A percentile compares a stretch with the other conserved stretches of the same genome.
Evolutionary conservation across 1,140 invertebrate genomes (phyloP).

Genomic region (Cepaea nemoralis): DNA sequence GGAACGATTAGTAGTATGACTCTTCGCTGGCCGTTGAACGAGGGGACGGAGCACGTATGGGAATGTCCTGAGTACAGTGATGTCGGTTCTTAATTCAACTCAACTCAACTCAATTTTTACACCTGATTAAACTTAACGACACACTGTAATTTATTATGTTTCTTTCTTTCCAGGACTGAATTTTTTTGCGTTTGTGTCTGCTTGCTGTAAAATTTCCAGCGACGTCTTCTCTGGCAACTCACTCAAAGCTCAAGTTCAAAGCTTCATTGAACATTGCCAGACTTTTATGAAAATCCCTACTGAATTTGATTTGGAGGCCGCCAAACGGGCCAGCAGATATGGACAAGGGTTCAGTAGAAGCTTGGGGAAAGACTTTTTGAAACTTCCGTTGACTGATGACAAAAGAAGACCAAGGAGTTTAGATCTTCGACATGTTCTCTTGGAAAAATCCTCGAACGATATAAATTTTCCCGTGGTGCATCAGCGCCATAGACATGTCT

Average conservation of each 20-base stretch:
- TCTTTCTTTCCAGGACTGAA: neutral
- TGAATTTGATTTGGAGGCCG: slow-evolving; percentile 16
- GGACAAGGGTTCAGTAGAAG: neutral
- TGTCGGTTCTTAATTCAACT: too few relatives aligned
- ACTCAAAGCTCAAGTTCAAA: neutral
- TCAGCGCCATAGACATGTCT: slow-evolving; percentile 16
- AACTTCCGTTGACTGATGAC: neutral
- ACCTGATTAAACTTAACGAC: too few relatives aligned
- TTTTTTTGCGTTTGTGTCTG: slow-evolving; percentile 30
- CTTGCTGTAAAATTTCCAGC: neutral
- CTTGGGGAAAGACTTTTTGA: neutral
- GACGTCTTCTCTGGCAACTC: slow-evolving; percentile 9
- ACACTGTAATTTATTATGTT: neutral
- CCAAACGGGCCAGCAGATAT: neutral
- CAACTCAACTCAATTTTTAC: too few relatives aligned
- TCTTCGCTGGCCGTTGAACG: too few relatives aligned
- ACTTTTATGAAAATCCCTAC: neutral
- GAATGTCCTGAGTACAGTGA: too few relatives aligned
- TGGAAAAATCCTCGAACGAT: slow-evolving; percentile 12
- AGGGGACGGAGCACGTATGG: too few relatives aligned
- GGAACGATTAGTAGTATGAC: too few relatives aligned
- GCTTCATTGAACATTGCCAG: slow-evolving; percentile 24
- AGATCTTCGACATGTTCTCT: neutral
- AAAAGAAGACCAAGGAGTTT: neutral
- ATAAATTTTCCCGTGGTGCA: neutral